Conservation (phyloP, 2,797 vertebrate species). For the Esox lucius region DNA sequence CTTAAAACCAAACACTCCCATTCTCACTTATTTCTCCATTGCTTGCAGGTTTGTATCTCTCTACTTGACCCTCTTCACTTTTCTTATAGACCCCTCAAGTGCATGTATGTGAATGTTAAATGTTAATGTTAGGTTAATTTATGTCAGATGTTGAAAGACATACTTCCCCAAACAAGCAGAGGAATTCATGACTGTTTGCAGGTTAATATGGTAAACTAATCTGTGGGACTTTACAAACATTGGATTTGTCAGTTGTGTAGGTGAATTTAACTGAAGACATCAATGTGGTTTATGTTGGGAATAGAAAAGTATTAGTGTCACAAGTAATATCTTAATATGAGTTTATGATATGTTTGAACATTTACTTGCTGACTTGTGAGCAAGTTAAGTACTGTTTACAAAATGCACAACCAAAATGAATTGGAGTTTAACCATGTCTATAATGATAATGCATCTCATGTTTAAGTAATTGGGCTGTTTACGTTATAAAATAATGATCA, state of each 20-base stretch:
- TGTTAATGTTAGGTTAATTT: too few relatives aligned
- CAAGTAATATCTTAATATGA: background rate
- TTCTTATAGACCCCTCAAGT: too few relatives aligned
- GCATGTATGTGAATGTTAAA: too few relatives aligned
- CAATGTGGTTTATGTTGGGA: background rate
- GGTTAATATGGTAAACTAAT: too few relatives aligned
- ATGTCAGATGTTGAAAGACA: too few relatives aligned
- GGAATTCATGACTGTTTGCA: too few relatives aligned
- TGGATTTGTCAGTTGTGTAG: background rate
- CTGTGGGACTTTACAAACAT: too few relatives aligned
- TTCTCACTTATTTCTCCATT: too few relatives aligned
- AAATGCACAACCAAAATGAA: background rate
- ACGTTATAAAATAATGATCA: background rate
- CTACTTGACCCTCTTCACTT: too few relatives aligned
- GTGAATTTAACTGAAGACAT: background rate
- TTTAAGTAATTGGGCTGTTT: too few relatives aligned
- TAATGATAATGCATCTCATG: background rate
- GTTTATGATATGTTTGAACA: background rate
- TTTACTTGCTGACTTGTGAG: background rate
- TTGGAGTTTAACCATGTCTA: background rate
- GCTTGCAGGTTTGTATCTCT: too few relatives aligned
- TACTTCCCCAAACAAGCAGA: too few relatives aligned
- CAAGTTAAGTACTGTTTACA: background rate
- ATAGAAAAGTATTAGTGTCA: background rate
- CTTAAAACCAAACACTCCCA: constrained; percentile 4